Base-by-base conservation (phyloP, 2,888 invertebrate species). In the Ectemnius cavifrons region DNA sequence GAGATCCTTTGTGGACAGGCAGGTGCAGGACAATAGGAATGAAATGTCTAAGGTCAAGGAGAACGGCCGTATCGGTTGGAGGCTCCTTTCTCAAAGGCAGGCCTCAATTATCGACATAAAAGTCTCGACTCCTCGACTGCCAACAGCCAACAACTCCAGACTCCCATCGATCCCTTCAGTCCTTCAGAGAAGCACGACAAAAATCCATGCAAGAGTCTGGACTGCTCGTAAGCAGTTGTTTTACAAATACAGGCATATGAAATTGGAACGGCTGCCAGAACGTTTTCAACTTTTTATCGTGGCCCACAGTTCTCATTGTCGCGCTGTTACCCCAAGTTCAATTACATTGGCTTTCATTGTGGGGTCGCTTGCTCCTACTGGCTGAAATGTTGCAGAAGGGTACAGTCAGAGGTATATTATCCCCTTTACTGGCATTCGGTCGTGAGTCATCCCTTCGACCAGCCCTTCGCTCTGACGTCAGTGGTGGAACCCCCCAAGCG, bases 361-460 rank as follows among this genome's bases (percentile, higher is more conserved):
- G 5, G 16, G 16, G 52, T 16, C 4, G 18, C 16, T 49, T 28
- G 14, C 28, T 59, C 60, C 65, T 61, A 18, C 58, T 5, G 70
- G 59, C 73, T 68, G 18, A 65, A 81, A 74, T 78, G 78, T 78
- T 76, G 66, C 81, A 72, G 69, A 83, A 83, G 83, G 81, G 78
- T 74, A 75, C 63, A 52, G 63, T 70, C 75, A 78, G 67, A 46
- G 6, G 64, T 81, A 37, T 73, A 74, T 70, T 68, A 71, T 52
- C 70, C 77, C 74, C 73, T 56, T 71, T 73, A 16, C 57, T 63
- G 70, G 66, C 71, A 77, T 78, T 72, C 78, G 56, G 23, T 59
- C 74, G 67, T 86, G 86, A 86, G 86, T 86, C 86, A 87, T 82
- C 78, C 78, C 73, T 57, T 71, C 69, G 71, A 70, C 23, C 70